A percentile compares a stretch with the other conserved stretches of the same genome.
Evolutionary conservation across 1,140 invertebrate species (phyloP).

Genomic region (Varroa destructor): DNA sequence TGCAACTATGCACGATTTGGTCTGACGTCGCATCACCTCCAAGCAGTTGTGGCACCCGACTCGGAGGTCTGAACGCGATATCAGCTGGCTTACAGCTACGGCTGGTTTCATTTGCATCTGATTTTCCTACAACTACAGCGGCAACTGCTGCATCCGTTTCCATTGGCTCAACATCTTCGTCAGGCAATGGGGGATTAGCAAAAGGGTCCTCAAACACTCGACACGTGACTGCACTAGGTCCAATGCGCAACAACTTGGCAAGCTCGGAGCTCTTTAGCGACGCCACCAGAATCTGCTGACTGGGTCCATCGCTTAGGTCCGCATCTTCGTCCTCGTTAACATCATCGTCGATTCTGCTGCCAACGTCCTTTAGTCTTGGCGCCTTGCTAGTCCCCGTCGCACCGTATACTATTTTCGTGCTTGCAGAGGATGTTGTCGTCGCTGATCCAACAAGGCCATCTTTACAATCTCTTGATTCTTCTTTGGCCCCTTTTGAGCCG

Average conservation of each 20-base stretch:
- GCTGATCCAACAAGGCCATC: too few relatives aligned
- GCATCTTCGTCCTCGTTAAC: conserved; percentile 4
- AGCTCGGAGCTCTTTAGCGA: not conserved
- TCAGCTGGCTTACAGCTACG: too few relatives aligned
- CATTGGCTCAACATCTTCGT: conserved; percentile 31
- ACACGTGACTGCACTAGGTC: not conserved
- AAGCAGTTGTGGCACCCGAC: not conserved
- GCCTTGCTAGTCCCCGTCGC: too few relatives aligned
- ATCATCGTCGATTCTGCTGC: conserved; percentile 15
- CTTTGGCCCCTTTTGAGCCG: too few relatives aligned
- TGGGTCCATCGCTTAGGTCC: conserved; percentile 1
- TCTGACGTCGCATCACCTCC: not conserved
- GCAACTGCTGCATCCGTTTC: not conserved
- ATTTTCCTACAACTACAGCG: not conserved
- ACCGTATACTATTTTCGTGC: too few relatives aligned
- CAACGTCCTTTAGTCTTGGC: too few relatives aligned
- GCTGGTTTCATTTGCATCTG: not conserved
- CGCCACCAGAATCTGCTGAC: not conserved
- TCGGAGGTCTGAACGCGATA: conserved; percentile 21
- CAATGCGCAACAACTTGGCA: conserved; percentile 9
- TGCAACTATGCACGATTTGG: conserved; percentile 10
- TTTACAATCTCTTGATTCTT: too few relatives aligned
- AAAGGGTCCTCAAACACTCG: conserved; percentile 16
- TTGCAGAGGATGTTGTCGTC: too few relatives aligned
- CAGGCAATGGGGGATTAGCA: not conserved